These are phyloP conservation scores for Melospiza georgiana DNA, from an alignment of 2,113 vertebrate genomes.

Conservation along the genomic window DNA sequence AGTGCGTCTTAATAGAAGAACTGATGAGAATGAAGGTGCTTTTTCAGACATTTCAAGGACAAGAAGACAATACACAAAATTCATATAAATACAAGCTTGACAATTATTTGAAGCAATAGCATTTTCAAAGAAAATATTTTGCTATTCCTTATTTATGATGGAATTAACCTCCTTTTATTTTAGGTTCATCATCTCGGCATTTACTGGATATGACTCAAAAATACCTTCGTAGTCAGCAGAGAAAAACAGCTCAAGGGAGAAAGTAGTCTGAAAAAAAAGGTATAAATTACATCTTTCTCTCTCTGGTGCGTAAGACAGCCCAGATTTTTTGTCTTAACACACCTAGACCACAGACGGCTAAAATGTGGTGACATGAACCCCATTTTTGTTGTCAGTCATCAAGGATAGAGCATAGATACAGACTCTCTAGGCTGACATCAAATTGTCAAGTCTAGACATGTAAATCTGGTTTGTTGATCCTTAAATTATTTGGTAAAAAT, in stretches of 20 bases:
- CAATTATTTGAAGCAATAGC: neutral
- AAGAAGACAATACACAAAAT: neutral
- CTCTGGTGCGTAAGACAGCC: neutral
- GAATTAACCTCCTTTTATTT: neutral
- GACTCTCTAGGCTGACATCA: fast-evolving
- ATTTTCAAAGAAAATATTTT: neutral
- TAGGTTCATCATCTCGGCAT: neutral
- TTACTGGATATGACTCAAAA: neutral
- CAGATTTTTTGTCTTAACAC: neutral
- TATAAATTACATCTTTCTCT: neutral
- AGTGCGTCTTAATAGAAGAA: neutral
- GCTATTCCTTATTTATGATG: neutral
- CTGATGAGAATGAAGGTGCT: neutral
- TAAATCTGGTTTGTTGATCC: neutral
- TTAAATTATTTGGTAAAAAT: neutral
- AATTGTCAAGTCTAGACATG: neutral
- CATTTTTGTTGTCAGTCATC: neutral
- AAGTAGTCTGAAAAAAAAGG: neutral
- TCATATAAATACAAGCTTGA: neutral
- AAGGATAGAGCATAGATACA: neutral
- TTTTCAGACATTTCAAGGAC: neutral
- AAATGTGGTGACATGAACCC: neutral
- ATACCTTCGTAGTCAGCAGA: neutral
- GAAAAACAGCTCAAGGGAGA: neutral
- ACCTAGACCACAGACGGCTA: neutral